phyloP scores from a whole-genome alignment of 2,797 vertebrate genomes.

The Choloepus didactylus region DNA sequence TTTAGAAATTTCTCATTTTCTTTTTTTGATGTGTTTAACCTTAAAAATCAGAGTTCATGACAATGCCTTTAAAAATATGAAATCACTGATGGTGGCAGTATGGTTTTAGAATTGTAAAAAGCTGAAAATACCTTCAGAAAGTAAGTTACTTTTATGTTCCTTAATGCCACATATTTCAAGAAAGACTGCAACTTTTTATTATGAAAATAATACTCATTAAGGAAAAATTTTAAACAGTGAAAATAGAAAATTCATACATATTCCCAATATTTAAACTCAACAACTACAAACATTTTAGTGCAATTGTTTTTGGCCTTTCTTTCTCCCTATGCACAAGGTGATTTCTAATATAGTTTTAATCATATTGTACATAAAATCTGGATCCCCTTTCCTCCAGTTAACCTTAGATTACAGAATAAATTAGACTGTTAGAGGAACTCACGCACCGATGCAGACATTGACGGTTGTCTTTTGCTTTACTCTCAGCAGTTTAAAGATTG shows the following conservation, averaged over 20 bases:
- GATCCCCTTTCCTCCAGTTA: not conserved
- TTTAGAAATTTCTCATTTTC: constrained; percentile 34
- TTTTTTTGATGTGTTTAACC: constrained; percentile 23
- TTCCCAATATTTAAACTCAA: constrained; percentile 21
- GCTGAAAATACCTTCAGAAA: constrained; percentile 53
- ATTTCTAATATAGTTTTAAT: constrained; percentile 1
- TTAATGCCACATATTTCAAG: constrained; percentile 5
- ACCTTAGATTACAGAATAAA: constrained; percentile 18
- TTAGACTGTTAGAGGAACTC: not conserved
- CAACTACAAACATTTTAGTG: not conserved
- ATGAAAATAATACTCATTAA: constrained; percentile 44
- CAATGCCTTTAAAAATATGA: constrained; percentile 24
- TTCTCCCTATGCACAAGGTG: not conserved
- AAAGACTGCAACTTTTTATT: not conserved
- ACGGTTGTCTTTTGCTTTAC: constrained; percentile 9
- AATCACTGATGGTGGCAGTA: constrained; percentile 5
- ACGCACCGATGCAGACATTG: not conserved
- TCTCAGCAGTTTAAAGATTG: constrained; percentile 13
- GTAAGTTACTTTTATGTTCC: constrained; percentile 34
- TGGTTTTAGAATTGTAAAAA: constrained; percentile 49
- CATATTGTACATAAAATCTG: not conserved
- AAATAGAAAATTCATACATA: not conserved
- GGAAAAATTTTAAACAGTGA: not conserved
- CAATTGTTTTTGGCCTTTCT: constrained; percentile 41
- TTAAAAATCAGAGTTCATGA: constrained; percentile 55